These are phyloP conservation scores for Diaperis boleti DNA, from an alignment of 2,888 invertebrate species.

Conservation along the genomic window DNA sequence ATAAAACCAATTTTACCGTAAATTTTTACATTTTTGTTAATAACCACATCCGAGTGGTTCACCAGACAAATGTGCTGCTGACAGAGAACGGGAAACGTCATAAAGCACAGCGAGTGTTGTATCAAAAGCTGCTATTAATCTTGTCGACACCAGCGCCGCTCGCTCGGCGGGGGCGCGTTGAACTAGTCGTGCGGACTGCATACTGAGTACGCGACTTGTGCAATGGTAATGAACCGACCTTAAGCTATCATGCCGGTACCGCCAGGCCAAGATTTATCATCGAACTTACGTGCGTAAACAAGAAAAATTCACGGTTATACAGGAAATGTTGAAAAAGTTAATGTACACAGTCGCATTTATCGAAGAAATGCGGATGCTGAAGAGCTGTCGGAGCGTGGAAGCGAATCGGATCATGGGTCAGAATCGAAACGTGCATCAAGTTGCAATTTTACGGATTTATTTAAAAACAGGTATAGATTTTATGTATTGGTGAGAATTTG, in stretches of 20 bases:
- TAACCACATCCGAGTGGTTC: neutral
- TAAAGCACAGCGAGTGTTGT: conserved; percentile 51
- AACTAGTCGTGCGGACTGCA: conserved; percentile 47
- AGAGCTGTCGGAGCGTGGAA: conserved; percentile 22
- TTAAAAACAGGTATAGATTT: too few relatives aligned
- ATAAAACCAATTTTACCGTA: too few relatives aligned
- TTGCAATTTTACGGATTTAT: too few relatives aligned
- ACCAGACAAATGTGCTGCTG: conserved; percentile 49
- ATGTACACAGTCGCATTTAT: conserved; percentile 14
- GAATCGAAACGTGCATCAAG: neutral
- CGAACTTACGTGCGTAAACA: conserved; percentile 28
- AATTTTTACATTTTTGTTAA: conserved; percentile 17
- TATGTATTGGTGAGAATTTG: too few relatives aligned
- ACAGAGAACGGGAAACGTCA: conserved; percentile 55
- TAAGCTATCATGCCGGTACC: conserved; percentile 38
- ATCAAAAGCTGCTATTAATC: conserved; percentile 54
- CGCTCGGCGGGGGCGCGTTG: conserved; percentile 40
- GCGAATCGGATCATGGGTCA: neutral
- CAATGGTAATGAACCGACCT: conserved; percentile 37
- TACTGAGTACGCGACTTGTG: conserved; percentile 40
- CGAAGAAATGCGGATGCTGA: conserved; percentile 28
- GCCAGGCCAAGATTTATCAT: conserved; percentile 31
- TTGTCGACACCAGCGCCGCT: conserved; percentile 51
- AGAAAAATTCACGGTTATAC: conserved; percentile 15
- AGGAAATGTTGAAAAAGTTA: conserved; percentile 21